Evolutionary conservation across 2,113 vertebrate genomes (phyloP).

Genomic region (Triplophysa tibetana): DNA sequence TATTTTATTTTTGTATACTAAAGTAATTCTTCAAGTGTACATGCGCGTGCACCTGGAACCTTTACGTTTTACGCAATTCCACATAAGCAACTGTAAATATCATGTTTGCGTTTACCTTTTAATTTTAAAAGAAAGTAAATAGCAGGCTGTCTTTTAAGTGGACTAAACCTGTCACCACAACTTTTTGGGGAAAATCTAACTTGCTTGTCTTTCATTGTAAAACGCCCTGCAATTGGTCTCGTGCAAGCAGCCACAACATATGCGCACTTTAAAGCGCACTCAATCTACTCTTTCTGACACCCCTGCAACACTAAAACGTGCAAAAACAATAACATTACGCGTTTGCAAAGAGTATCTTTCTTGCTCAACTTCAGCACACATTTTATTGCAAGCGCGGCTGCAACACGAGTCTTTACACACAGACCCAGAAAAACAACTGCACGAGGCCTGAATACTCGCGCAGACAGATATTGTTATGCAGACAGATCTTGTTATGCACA

Average conservation of each 20-base stretch:
- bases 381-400: neutral
- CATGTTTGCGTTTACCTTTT: no score
- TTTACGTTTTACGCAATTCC: no score
- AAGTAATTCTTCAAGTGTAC: no score
- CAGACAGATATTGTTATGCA: neutral
- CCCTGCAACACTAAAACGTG: neutral
- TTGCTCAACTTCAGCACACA: neutral
- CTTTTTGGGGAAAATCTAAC: neutral
- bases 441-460: slow-evolving; percentile 10
- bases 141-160: no score
- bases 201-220: neutral
- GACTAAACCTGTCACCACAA: neutral
- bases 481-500: neutral
- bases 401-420: neutral
- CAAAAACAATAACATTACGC: no score
- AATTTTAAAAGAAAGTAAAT: no score
- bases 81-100: no score
- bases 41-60: no score
- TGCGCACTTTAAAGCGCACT: neutral
- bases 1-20: no score
- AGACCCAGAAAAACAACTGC: neutral
- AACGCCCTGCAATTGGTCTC: neutral
- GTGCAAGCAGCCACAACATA: neutral
- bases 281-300: neutral
- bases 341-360: neutral